Evolutionary conservation across 2,113 vertebrate species (phyloP), one percentile per base, ranked within the genome.

Genomic region (Muscicapa adusta): DNA sequence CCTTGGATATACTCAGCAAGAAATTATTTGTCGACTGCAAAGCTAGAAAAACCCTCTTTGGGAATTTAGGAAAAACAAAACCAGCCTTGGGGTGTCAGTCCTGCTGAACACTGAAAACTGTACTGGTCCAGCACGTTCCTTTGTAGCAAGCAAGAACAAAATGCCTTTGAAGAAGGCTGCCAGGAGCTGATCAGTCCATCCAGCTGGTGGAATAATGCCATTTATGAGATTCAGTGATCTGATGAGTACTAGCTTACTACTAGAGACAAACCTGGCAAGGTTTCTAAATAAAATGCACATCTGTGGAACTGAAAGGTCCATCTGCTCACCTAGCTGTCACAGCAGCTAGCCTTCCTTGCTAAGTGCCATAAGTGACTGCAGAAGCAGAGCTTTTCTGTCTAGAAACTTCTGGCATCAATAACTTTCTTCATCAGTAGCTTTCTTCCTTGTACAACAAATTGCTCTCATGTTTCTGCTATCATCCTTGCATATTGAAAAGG

Each of bases 161-260:
- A 90, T 28, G 16, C 72, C 73, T 94, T 91, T 90, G 91, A 95
- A 96, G 83, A 36, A 53, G 31, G 73, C 43, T 74, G 60, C 65
- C 79, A 92, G 70, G 24, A 92, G 28, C 40, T 57, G 56, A 90
- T 83, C 92, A 71, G 51, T 80, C 51, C 65, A 86, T 72, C 47
- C 61, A 77, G 60, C 24, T 71, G 22, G 56, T 65, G 3, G 61
- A 93, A 87, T 60, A 89, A 78, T 9, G 36, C 26, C 43, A 14
- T 36, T 85, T 75, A 77, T 3, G 23, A 87, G 36, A 91, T 43
- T 48, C 61, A 56, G 18, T 57, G 61, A 85, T 72, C 51, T 91
- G 73, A 80, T 50, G 65, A 81, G 18, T 40, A 74, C 31, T 42
- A 74, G 51, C 28, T 91, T 60, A 65, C 14, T 47, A 53, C 23